These are phyloP conservation scores for Epinotia ramella DNA, from an alignment of 2,888 invertebrate genomes.

Conservation along the genomic window DNA sequence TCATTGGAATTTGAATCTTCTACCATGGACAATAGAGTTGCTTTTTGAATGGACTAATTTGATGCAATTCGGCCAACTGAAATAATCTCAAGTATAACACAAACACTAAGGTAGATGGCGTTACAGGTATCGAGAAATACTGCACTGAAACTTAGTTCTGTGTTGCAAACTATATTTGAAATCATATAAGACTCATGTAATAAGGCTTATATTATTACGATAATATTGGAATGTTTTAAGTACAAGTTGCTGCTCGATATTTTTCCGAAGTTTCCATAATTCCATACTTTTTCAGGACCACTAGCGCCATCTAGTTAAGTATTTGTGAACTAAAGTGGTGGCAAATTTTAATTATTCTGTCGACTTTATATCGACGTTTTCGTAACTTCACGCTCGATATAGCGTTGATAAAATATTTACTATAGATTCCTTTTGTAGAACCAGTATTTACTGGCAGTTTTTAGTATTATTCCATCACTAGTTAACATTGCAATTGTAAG, in stretches of 20 bases:
- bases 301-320: slow-evolving; percentile 25
- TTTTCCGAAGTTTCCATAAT: neutral
- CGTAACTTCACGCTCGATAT: slow-evolving; percentile 5
- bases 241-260: too few species aligned
- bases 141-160: neutral
- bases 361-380: neutral
- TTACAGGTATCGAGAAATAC: slow-evolving; percentile 7
- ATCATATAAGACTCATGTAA: too few species aligned
- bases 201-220: too few species aligned
- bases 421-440: neutral
- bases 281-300: neutral
- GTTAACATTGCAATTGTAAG: slow-evolving; percentile 35
- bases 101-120: slow-evolving; percentile 1
- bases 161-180: neutral
- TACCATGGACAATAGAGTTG: too few species aligned
- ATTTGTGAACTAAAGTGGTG: neutral
- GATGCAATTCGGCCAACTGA: too few species aligned
- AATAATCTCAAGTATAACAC: neutral
- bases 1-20: too few species aligned
- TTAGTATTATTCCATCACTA: slow-evolving; percentile 24
- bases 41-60: too few species aligned
- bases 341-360: slow-evolving; percentile 18
- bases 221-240: too few species aligned
- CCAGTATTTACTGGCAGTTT: neutral
- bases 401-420: slow-evolving; percentile 11